Percentiles rank a stretch among this genome's conserved stretches.
Evolutionary conservation across 2,113 vertebrate genomes (phyloP).

Genomic region (Agapornis roseicollis): DNA sequence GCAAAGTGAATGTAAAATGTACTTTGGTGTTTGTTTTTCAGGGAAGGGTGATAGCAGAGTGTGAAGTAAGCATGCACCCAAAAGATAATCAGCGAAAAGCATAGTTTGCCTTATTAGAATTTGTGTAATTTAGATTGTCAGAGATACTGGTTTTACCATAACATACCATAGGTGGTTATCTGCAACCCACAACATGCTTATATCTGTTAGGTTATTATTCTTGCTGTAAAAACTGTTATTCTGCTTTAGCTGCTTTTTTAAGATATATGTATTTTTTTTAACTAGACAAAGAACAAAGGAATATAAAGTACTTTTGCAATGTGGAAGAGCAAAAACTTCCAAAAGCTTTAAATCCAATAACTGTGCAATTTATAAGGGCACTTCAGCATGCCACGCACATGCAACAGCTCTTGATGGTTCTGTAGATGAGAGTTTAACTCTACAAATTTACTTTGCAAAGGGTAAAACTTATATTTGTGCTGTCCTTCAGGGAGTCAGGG

Average conservation of each 20-base stretch:
- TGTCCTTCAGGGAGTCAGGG: slow-evolving; percentile 59
- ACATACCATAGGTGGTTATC: neutral
- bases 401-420: neutral
- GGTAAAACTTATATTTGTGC: neutral
- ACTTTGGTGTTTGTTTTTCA: slow-evolving; percentile 18
- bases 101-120: neutral
- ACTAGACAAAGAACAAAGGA: neutral
- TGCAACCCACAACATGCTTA: neutral
- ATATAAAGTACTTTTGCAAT: neutral
- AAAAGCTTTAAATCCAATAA: neutral
- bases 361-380: neutral
- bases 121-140: neutral
- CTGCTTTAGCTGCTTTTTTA: neutral
- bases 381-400: neutral
- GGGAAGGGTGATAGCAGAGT: neutral
- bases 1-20: slow-evolving; percentile 21
- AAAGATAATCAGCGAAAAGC: neutral
- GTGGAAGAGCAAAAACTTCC: neutral
- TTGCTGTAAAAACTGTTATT: neutral
- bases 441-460: neutral
- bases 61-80: neutral
- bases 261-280: neutral
- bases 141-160: neutral
- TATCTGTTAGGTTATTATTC: neutral
- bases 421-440: neutral